Conservation (phyloP, 2,888 invertebrate genomes). For the Idaea biselata region DNA sequence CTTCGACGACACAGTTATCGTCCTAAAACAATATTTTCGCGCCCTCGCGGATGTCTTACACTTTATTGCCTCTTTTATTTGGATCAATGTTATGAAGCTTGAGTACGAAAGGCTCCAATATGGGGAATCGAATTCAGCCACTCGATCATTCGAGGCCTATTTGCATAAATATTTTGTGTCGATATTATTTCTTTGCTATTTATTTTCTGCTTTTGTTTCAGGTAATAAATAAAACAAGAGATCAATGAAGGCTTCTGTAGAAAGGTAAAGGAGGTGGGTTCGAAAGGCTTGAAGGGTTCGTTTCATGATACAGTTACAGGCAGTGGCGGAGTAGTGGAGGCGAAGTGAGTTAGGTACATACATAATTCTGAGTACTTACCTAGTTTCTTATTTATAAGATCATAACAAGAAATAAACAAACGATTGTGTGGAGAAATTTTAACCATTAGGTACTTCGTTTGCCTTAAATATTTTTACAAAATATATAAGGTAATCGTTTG, state of each 20-base stretch:
- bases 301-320: conserved; percentile 22
- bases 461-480: too few species aligned
- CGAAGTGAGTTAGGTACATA: conserved; percentile 18
- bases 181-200: not conserved
- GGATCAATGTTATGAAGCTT: conserved; percentile 44
- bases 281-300: conserved; percentile 2
- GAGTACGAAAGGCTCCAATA: conserved; percentile 16
- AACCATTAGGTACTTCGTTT: too few species aligned
- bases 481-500: too few species aligned
- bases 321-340: conserved; percentile 28
- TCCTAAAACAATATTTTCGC: conserved; percentile 57
- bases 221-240: conserved; percentile 1
- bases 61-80: conserved; percentile 40
- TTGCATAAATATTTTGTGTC: conserved; percentile 11
- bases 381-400: conserved; percentile 26
- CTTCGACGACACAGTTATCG: conserved; percentile 46
- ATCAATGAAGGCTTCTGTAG: not conserved
- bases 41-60: conserved; percentile 38
- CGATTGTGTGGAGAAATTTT: too few species aligned
- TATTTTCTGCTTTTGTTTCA: conserved; percentile 1
- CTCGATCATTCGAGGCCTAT: conserved; percentile 23
- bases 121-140: conserved; percentile 27
- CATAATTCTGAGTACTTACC: conserved; percentile 9
- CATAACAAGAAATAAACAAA: conserved; percentile 7
- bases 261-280: not conserved